Conservation (phyloP, 2,113 vertebrate species). For the Turnix velox region DNA sequence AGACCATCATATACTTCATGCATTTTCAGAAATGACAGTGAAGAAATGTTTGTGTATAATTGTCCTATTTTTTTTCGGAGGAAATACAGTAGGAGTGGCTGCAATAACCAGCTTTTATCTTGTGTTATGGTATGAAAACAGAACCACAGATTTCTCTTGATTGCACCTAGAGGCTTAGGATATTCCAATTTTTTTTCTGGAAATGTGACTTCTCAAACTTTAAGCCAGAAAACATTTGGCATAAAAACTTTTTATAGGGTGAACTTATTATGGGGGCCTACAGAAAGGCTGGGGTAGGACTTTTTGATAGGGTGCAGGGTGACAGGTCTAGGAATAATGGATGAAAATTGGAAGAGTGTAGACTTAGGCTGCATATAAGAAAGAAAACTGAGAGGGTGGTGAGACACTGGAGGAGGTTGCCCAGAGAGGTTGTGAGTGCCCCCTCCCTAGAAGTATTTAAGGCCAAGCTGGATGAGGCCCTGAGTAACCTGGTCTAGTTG, state of each 20-base stretch:
- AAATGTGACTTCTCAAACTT: neutral
- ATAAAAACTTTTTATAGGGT: neutral
- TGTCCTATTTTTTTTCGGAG: conserved; percentile 21
- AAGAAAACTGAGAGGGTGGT: too few species aligned
- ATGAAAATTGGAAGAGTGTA: too few species aligned
- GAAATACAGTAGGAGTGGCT: neutral
- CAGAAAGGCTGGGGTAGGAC: too few species aligned
- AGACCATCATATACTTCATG: neutral
- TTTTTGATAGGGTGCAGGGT: too few species aligned
- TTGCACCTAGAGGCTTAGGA: neutral
- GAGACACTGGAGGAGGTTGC: too few species aligned
- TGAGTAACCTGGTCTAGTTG: too few species aligned
- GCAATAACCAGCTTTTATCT: neutral
- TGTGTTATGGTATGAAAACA: neutral
- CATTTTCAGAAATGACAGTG: conserved; percentile 23
- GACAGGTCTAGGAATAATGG: too few species aligned
- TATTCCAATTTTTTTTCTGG: neutral
- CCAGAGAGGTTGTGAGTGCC: too few species aligned
- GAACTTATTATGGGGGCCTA: too few species aligned
- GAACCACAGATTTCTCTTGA: neutral
- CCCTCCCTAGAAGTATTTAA: too few species aligned
- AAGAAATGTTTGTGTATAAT: neutral
- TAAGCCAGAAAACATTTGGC: neutral
- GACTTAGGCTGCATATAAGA: too few species aligned
- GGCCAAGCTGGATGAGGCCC: too few species aligned